Evolutionary conservation across 1,140 invertebrate genomes (phyloP).

Genomic region (Solenopsis fugax): DNA sequence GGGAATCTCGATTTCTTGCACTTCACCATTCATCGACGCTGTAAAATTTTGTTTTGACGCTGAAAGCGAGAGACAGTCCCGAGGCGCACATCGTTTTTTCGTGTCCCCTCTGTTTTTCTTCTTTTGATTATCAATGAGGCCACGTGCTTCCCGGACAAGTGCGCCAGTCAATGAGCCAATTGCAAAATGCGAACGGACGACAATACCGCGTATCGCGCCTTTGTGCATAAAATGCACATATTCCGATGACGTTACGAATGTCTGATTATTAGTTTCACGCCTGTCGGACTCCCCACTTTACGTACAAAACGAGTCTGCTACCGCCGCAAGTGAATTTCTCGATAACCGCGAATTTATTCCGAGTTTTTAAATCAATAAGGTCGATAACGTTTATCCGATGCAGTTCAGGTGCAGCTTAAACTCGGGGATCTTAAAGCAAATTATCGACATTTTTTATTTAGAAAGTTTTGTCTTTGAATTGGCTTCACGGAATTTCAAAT

Average conservation of each 20-base stretch:
- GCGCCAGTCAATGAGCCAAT: slow-evolving; percentile 50
- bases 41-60: background rate
- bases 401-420: background rate
- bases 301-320: background rate
- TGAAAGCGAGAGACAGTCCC: background rate
- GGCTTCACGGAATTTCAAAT: too few relatives aligned
- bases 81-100: background rate
- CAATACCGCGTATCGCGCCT: slow-evolving; percentile 1
- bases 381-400: background rate
- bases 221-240: background rate
- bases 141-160: slow-evolving; percentile 44
- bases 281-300: background rate
- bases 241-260: background rate
- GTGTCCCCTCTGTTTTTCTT: background rate
- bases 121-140: slow-evolving; percentile 38
- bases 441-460: too few relatives aligned
- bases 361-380: background rate
- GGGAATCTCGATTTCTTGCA: background rate
- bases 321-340: background rate
- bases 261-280: background rate
- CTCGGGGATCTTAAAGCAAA: too few relatives aligned
- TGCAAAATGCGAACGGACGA: slow-evolving; percentile 22
- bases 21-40: background rate
- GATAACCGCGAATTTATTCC: background rate
- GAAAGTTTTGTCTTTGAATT: too few relatives aligned